These are phyloP conservation scores for Dascyllus trimaculatus DNA, from an alignment of 2,113 vertebrate genomes.

Conservation along the genomic window DNA sequence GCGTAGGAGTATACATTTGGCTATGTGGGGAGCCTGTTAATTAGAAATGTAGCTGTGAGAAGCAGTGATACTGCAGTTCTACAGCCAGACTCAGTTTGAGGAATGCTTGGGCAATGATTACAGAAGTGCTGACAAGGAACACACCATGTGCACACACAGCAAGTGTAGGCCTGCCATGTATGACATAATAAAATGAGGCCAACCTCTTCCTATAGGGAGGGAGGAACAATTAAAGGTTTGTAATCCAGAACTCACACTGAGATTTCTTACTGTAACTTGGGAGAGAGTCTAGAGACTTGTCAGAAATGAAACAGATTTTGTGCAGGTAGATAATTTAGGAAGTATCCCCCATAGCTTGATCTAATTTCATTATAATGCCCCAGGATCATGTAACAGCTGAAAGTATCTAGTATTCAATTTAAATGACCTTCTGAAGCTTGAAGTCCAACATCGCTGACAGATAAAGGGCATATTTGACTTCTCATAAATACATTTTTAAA, in stretches of 20 bases:
- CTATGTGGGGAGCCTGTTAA: constrained; percentile 1
- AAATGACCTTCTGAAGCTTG: neutral
- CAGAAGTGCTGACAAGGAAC: constrained; percentile 64
- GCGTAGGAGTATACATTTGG: constrained; percentile 24
- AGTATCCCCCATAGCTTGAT: neutral
- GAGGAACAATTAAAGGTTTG: constrained; percentile 17
- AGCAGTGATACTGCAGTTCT: constrained; percentile 9
- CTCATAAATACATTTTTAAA: constrained; percentile 18
- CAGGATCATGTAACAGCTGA: constrained; percentile 11
- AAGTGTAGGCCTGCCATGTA: constrained; percentile 65
- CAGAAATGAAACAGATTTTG: neutral
- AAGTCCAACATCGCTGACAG: constrained; percentile 3
- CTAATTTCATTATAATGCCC: neutral
- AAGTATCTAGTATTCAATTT: constrained; percentile 4
- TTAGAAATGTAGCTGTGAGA: constrained; percentile 15
- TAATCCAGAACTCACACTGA: constrained; percentile 2
- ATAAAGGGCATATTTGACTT: constrained; percentile 18
- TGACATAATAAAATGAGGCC: constrained; percentile 48
- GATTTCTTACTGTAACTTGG: constrained; percentile 9
- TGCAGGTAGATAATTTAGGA: neutral
- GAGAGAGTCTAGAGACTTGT: neutral
- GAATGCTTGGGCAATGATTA: constrained; percentile 53
- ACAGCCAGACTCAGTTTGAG: constrained; percentile 12
- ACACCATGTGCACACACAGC: constrained; percentile 67
- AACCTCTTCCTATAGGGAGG: constrained; percentile 26